A percentile compares a stretch with the other conserved stretches of the same genome.
phyloP scores from a whole-genome alignment of 2,113 vertebrate genomes.

The Corapipo altera region DNA sequence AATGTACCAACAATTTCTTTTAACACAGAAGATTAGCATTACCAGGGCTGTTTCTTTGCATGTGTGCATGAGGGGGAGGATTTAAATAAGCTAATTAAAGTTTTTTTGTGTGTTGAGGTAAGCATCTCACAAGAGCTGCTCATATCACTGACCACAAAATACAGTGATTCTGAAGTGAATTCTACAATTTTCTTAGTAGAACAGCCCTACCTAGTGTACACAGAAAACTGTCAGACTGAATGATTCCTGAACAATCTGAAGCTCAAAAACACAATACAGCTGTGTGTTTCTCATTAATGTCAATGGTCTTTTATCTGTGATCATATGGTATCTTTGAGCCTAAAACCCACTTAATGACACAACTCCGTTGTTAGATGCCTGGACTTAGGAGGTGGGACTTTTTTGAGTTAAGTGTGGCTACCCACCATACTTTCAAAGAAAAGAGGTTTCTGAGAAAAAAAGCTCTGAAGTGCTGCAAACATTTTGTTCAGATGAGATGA shows the following conservation, averaged over 20 bases:
- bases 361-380: neutral
- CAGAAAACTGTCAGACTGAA: neutral
- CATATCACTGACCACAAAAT: neutral
- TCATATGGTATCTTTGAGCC: neutral
- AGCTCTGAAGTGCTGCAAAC: neutral
- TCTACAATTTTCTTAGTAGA: neutral
- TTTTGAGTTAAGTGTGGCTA: neutral
- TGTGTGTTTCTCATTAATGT: neutral
- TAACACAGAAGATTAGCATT: neutral
- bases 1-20: neutral
- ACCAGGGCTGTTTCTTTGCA: neutral
- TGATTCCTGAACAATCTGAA: neutral
- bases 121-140: neutral
- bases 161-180: neutral
- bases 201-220: neutral
- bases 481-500: neutral
- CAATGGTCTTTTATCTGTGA: neutral
- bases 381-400: neutral
- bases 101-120: neutral
- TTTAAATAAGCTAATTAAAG: neutral
- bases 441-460: neutral
- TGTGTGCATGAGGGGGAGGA: accelerated
- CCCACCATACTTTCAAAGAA: neutral
- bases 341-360: neutral
- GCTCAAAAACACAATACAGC: neutral